Base-by-base conservation (phyloP, 2,113 vertebrate genomes). In the Catagonus wagneri region DNA sequence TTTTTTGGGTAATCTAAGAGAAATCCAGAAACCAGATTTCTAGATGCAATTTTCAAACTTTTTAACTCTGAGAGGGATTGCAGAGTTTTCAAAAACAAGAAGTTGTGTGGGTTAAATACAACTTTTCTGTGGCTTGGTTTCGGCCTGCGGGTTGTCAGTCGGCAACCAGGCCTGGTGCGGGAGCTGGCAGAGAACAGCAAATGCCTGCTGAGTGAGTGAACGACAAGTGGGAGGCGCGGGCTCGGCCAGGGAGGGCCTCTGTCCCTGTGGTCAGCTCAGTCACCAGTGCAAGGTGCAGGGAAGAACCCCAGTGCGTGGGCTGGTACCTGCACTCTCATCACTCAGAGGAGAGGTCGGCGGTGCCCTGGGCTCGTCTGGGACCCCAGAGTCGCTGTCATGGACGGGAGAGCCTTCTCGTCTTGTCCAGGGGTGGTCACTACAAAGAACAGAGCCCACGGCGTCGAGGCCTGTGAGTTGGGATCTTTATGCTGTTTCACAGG, bases 21-120 rank as follows among this genome's bases (percentile, higher is more conserved):
- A 81, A 89, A 65, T 68, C 36, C 23, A n/a, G 14, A 91, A 81
- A 74, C 74, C 22, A 10, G 58, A 94, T 15, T 90, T 90, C 78
- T 36, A 65, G 65, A 60, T n/a, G 68, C 22, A 23, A 32, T 56
- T 63, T 56, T 3, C 52, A 58, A 14, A 32, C 27, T 80, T 60
- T 80, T 56, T 74, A 68, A 44, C 54, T 7, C 56, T 56, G 16
- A 16, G 50, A 50, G 44, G 81, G 66, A 22, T 58, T 80, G 81
- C 0, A 12, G 52, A 20, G 9, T 17, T 63, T 56, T 20, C 16
- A 16, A 50, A 63, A n/a, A 22, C 19, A 36, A 2, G 2, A n/a
- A n/a, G n/a, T n/a, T n/a, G 6, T 32, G 11, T 63, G n/a, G 34
- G 50, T 22, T 65, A 68, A 84, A 56, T 58, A 83, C 20, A 27